Percentiles rank a stretch among this genome's conserved stretches.
These are phyloP conservation scores for Takifugu bimaculatus DNA, from an alignment of 2,113 vertebrate genomes.

Conservation along the genomic window DNA sequence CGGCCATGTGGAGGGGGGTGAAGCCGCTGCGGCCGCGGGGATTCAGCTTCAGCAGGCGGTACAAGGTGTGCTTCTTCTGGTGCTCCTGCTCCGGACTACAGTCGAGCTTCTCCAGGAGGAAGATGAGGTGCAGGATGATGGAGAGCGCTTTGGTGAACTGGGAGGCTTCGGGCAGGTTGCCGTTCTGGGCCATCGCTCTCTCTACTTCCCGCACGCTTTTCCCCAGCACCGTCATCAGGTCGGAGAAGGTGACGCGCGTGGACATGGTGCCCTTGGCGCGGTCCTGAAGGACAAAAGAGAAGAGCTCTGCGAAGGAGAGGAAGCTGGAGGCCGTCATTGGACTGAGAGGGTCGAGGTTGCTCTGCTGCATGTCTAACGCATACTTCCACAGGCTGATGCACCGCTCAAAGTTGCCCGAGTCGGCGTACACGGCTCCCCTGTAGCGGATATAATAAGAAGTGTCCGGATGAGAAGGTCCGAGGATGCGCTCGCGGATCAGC, in stretches of 20 bases:
- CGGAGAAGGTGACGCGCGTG: constrained; percentile 84
- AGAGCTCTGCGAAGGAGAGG: constrained; percentile 93
- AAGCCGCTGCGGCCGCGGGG: constrained; percentile 84
- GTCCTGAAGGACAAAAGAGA: constrained; percentile 94
- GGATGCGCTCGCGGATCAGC: constrained; percentile 87
- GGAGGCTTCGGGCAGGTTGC: constrained; percentile 80
- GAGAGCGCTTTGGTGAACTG: constrained; percentile 91
- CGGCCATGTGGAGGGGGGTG: constrained; percentile 90
- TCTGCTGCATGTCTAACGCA: constrained; percentile 94
- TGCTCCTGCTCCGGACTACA: constrained; percentile 85
- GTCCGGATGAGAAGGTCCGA: constrained; percentile 92
- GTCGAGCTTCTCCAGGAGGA: constrained; percentile 88
- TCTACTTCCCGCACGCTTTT: constrained; percentile 94
- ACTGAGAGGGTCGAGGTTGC: constrained; percentile 90
- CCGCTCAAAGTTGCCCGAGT: constrained; percentile 91
- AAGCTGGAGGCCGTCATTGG: constrained; percentile 96
- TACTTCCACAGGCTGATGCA: constrained; percentile 96
- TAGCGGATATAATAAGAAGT: constrained; percentile 97
- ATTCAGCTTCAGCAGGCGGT: constrained; percentile 88
- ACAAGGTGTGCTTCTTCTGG: constrained; percentile 87
- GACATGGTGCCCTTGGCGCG: constrained; percentile 85
- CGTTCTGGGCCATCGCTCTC: constrained; percentile 82
- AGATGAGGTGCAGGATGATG: constrained; percentile 92
- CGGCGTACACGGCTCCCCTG: constrained; percentile 89
- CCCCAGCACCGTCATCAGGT: constrained; percentile 89